Evolutionary conservation across 2,797 vertebrate species (phyloP).

Genomic region (Iguana delicatissima): DNA sequence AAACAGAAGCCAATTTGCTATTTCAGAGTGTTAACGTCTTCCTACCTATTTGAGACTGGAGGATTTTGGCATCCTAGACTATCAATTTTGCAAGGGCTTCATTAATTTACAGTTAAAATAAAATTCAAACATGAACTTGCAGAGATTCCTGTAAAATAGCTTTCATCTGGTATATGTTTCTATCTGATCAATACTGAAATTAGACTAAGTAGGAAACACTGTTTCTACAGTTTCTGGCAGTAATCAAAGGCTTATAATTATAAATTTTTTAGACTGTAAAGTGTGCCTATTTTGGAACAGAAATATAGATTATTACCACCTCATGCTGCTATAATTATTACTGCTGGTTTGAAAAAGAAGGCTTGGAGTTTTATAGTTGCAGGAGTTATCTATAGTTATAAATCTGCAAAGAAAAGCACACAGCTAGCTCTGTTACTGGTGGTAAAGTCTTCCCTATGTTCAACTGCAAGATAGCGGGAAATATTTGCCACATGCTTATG

Average conservation of each 20-base stretch:
- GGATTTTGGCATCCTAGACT: background rate
- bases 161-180: slow-evolving; percentile 10
- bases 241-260: slow-evolving; percentile 57
- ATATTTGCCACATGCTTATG: background rate
- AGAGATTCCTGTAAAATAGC: slow-evolving; percentile 31
- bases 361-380: slow-evolving; percentile 40
- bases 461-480: slow-evolving; percentile 23
- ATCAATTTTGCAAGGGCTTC: background rate
- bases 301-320: slow-evolving; percentile 54
- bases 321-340: slow-evolving; percentile 64
- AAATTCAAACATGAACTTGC: slow-evolving; percentile 25
- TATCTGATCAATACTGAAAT: slow-evolving; percentile 33
- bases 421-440: slow-evolving; percentile 19
- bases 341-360: slow-evolving; percentile 22
- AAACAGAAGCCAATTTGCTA: slow-evolving; percentile 4
- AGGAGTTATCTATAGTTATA: slow-evolving; percentile 54
- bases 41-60: slow-evolving; percentile 23
- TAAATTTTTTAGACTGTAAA: slow-evolving; percentile 45
- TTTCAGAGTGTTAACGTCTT: slow-evolving; percentile 30
- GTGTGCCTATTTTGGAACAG: slow-evolving; percentile 48
- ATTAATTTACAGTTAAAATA: slow-evolving; percentile 43
- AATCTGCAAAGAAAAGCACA: slow-evolving; percentile 47
- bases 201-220: slow-evolving; percentile 39
- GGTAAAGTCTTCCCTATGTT: background rate
- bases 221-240: slow-evolving; percentile 38